phyloP scores from a whole-genome alignment of 2,113 vertebrate genomes.

The Myrmecobius fasciatus region DNA sequence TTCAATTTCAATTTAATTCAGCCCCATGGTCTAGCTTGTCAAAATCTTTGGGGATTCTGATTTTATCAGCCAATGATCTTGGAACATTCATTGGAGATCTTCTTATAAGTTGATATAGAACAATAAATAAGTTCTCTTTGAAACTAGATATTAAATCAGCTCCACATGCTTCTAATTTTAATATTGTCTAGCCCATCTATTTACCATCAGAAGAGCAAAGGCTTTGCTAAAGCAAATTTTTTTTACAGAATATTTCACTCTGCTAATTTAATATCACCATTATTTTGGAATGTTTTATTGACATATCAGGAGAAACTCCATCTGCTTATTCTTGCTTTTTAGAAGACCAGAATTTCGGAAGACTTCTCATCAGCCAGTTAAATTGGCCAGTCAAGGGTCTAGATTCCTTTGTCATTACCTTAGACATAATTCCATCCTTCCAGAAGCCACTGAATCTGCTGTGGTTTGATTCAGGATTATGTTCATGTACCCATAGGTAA shows the following conservation, averaged over 20 bases:
- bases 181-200: background rate
- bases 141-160: background rate
- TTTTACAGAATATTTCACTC: background rate
- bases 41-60: background rate
- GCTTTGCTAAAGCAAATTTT: background rate
- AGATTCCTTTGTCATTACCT: background rate
- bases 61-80: background rate
- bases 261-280: background rate
- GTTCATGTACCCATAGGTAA: background rate
- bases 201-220: background rate
- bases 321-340: background rate
- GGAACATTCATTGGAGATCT: background rate
- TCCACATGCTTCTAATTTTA: background rate
- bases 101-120: background rate
- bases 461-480: background rate
- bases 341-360: background rate
- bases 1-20: background rate
- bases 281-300: background rate
- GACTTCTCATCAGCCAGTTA: background rate
- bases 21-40: background rate
- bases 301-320: background rate
- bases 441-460: background rate
- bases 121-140: background rate
- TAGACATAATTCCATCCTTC: background rate
- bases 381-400: background rate